Conservation (phyloP, 2,888 invertebrate genomes). For the Drosophila subsilvestris region DNA sequence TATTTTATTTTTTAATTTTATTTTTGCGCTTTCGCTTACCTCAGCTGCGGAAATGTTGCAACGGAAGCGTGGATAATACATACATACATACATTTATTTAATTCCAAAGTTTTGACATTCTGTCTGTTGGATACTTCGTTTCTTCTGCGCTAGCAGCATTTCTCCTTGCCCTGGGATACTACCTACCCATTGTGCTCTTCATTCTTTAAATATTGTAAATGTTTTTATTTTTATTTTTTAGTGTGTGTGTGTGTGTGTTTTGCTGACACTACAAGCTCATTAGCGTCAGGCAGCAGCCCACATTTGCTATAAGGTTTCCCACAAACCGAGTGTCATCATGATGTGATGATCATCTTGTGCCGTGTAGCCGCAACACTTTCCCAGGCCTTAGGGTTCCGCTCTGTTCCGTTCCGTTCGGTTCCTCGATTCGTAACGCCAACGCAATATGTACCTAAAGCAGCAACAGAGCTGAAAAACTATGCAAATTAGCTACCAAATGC, state of each 20-base stretch:
- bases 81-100: constrained; percentile 23
- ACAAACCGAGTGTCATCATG: constrained; percentile 64
- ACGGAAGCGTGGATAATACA: constrained; percentile 54
- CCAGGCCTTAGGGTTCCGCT: constrained; percentile 59
- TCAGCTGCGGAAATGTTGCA: constrained; percentile 53
- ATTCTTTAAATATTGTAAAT: constrained; percentile 1
- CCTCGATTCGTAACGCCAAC: constrained; percentile 67
- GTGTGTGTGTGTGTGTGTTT: constrained; percentile 13
- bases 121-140: constrained; percentile 10
- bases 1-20: constrained; percentile 23
- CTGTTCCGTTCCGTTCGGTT: constrained; percentile 40
- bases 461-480: constrained; percentile 55
- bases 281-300: constrained; percentile 58
- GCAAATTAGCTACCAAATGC: constrained; percentile 71
- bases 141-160: constrained; percentile 35
- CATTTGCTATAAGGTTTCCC: constrained; percentile 73
- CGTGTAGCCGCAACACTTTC: constrained; percentile 61
- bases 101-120: constrained; percentile 20
- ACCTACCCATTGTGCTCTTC: background rate
- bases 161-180: constrained; percentile 1
- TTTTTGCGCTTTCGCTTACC: constrained; percentile 25
- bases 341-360: constrained; percentile 23
- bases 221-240: constrained; percentile 8
- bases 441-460: constrained; percentile 44
- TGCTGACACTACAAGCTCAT: constrained; percentile 69